These are phyloP conservation scores for Spilosoma lubricipeda DNA, from an alignment of 2,888 invertebrate species.

Conservation along the genomic window DNA sequence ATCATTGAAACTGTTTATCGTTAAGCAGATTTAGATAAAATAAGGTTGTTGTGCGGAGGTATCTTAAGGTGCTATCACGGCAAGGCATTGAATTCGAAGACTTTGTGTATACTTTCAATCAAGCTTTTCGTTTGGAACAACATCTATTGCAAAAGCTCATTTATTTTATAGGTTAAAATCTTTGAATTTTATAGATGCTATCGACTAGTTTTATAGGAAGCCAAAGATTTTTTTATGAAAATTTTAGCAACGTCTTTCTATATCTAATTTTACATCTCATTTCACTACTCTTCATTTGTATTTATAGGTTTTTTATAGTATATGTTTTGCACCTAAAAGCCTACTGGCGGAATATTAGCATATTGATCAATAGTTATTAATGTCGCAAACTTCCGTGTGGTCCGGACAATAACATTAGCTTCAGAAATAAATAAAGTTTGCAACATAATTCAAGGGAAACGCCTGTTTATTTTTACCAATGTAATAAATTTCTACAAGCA, in stretches of 20 bases:
- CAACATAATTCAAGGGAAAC: no score
- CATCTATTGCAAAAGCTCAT: background rate
- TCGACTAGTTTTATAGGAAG: background rate
- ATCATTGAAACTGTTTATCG: background rate
- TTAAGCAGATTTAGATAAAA: background rate
- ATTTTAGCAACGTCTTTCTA: background rate
- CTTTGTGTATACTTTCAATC: slow-evolving; percentile 5
- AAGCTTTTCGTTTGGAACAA: background rate
- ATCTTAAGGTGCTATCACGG: slow-evolving; percentile 11
- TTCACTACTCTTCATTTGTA: background rate
- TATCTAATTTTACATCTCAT: no score
- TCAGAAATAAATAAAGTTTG: background rate
- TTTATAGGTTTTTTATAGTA: no score
- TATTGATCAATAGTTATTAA: background rate
- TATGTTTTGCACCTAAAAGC: no score
- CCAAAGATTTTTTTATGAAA: background rate
- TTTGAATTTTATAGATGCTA: background rate
- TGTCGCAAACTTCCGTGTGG: background rate
- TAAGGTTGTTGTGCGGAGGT: background rate
- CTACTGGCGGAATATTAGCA: background rate
- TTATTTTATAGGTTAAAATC: background rate
- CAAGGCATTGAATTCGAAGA: slow-evolving; percentile 19
- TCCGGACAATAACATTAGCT: background rate
- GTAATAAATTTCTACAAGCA: no score
- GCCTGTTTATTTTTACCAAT: no score